Evolutionary conservation across 2,797 vertebrate genomes (phyloP), one percentile per base, ranked within the genome.

Genomic region (Oreochromis mossambicus): DNA sequence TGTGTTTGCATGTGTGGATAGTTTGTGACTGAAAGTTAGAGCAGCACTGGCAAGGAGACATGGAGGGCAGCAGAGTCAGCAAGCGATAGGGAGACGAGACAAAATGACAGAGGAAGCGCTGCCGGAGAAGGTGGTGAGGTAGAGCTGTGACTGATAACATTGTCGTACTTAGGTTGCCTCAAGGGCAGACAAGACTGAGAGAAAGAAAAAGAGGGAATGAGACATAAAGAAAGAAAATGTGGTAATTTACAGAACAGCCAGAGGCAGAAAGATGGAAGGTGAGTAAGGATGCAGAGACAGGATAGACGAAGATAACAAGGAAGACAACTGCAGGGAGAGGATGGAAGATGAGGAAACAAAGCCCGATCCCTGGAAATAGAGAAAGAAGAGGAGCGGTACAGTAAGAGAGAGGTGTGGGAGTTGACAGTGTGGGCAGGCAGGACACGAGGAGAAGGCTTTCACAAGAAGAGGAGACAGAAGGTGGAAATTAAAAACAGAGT

Each of bases 81-180:
- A 83, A 83, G 79, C 8, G 36, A 91, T 82, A 51, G 76, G 86
- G 77, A 91, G 83, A 87, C 58, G 29, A 80, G 82, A 88, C 76
- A 78, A 83, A 87, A 84, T 87, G 86, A 85, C 38, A 9, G 63
- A 77, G 68, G 78, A 81, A 87, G 82, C 12, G 51, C 70, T 78
- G 54, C 77, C 32, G 50, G 38, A 36, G 80, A 86, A 83, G 83
- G 86, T 89, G 88, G 88, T 7, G 86, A 73, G 86, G 92, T 81
- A 85, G 81, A 87, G 83, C 78, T 76, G 84, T 94, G 94, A 95
- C 95, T 94, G 95, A 95, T 96, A 95, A 94, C 93, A 95, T 86
- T 92, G 95, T 94, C 70, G 81, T 89, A 86, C 89, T 91, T 85
- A 48, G 92, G 92, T 93, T 94, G 94, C 94, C 94, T 95, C 94